phyloP scores from a whole-genome alignment of 2,888 invertebrate species.

The Phrixothrix hirtus region DNA sequence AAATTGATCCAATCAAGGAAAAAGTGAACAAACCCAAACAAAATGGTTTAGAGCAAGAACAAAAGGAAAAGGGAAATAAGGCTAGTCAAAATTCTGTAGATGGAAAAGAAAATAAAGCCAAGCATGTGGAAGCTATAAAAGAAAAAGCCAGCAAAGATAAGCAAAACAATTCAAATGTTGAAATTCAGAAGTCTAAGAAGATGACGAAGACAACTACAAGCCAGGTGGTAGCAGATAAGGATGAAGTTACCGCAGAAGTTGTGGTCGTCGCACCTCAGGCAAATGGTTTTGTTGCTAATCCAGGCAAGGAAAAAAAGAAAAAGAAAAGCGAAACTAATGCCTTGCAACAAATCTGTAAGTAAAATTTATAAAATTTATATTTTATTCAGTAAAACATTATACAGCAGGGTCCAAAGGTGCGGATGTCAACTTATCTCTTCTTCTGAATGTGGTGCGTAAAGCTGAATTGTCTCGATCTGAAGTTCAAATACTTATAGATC shows the following conservation, averaged over 20 bases:
- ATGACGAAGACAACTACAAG: conserved; percentile 30
- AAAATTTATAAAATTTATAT: conserved; percentile 3
- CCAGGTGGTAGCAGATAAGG: conserved; percentile 9
- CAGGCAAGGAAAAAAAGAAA: conserved; percentile 58
- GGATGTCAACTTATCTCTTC: conserved; percentile 70
- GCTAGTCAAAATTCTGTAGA: conserved; percentile 6
- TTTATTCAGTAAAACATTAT: conserved; percentile 1
- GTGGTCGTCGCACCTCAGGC: conserved; percentile 33
- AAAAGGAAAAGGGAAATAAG: conserved; percentile 24
- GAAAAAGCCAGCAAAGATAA: conserved; percentile 13
- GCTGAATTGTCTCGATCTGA: conserved; percentile 84
- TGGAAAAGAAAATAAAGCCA: conserved; percentile 9
- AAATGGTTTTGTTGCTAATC: conserved; percentile 43
- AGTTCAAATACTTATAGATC: conserved; percentile 87
- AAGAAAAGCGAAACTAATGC: conserved; percentile 62
- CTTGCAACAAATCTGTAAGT: conserved; percentile 61
- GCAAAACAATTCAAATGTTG: conserved; percentile 5
- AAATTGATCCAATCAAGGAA: conserved; percentile 28
- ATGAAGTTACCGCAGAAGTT: conserved; percentile 14
- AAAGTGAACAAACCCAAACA: conserved; percentile 43
- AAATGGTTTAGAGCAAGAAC: conserved; percentile 42
- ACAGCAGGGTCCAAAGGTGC: conserved; percentile 70
- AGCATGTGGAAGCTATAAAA: conserved; percentile 6
- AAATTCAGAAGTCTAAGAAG: conserved; percentile 37
- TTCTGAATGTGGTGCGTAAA: conserved; percentile 69